These are phyloP conservation scores for Volucella zonaria DNA, from an alignment of 2,888 invertebrate genomes.

Conservation along the genomic window DNA sequence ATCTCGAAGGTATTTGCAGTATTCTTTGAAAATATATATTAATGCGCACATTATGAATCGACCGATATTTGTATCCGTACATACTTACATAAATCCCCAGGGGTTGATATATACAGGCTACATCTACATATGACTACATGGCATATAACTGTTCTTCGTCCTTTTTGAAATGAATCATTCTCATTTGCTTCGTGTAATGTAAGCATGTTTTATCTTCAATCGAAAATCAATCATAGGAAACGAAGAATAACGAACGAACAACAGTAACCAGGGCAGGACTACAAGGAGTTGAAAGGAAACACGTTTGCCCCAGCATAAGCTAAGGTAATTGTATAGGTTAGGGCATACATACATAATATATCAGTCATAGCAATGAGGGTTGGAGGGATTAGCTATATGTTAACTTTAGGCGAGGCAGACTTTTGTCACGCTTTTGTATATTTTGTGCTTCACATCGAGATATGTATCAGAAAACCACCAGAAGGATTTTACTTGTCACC, in stretches of 20 bases:
- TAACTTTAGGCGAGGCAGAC: constrained; percentile 34
- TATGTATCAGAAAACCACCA: not conserved
- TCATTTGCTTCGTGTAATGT: constrained; percentile 50
- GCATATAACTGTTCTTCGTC: not conserved
- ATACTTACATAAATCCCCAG: constrained; percentile 3
- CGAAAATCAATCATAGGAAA: constrained; percentile 65
- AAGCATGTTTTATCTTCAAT: constrained; percentile 66
- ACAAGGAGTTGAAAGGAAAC: constrained; percentile 32
- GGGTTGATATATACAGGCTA: constrained; percentile 20
- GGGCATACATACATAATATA: not conserved
- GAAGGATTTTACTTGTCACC: too few species aligned
- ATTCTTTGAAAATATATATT: constrained; percentile 19
- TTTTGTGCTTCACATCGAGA: not conserved
- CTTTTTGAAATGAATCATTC: constrained; percentile 58
- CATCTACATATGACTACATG: constrained; percentile 16
- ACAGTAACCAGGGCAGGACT: constrained; percentile 8
- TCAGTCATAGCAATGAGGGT: constrained; percentile 11
- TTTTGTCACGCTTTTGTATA: constrained; percentile 12
- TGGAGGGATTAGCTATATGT: constrained; percentile 2
- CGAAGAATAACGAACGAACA: constrained; percentile 43
- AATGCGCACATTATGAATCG: constrained; percentile 34
- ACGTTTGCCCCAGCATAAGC: not conserved
- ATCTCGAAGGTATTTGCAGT: constrained; percentile 33
- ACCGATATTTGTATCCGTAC: constrained; percentile 8
- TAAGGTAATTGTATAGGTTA: constrained; percentile 45